These are phyloP conservation scores for Triplophysa rosa DNA, from an alignment of 2,113 vertebrate genomes.

Conservation along the genomic window DNA sequence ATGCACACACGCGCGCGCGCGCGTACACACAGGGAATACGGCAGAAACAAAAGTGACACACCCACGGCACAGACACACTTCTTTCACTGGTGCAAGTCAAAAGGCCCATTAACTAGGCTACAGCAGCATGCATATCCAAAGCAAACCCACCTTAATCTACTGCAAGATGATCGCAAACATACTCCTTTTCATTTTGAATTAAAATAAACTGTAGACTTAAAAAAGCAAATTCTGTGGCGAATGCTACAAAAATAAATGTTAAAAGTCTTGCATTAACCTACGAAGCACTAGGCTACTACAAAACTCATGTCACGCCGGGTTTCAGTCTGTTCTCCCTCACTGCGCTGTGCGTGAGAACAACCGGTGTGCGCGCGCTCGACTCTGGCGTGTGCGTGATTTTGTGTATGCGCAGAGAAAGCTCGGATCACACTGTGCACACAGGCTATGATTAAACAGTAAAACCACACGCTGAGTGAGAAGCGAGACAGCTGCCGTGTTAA, in stretches of 20 bases:
- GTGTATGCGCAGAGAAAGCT: not conserved
- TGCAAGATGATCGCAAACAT: not conserved
- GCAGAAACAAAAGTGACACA: slow-evolving; percentile 42
- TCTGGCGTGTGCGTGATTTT: not conserved
- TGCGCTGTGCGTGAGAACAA: slow-evolving; percentile 11
- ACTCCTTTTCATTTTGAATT: slow-evolving; percentile 16
- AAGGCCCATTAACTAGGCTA: not conserved
- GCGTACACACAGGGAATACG: not conserved
- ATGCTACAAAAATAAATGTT: not conserved
- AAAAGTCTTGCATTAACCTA: not conserved
- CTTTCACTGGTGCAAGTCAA: slow-evolving; percentile 5
- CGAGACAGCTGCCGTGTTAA: not conserved
- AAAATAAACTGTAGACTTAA: not conserved
- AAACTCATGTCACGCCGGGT: slow-evolving; percentile 7
- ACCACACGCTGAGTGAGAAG: not conserved
- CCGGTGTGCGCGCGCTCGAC: slow-evolving; percentile 27
- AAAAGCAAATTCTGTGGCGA: not conserved
- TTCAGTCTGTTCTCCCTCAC: slow-evolving; percentile 9
- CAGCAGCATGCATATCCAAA: slow-evolving; percentile 21
- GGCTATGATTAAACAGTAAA: not conserved
- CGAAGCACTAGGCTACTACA: not conserved
- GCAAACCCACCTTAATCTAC: slow-evolving; percentile 47
- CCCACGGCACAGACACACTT: slow-evolving; percentile 38
- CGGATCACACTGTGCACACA: not conserved
- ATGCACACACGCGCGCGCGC: not conserved